Conservation (phyloP, 2,888 invertebrate genomes). For the Apodemia mormo region DNA sequence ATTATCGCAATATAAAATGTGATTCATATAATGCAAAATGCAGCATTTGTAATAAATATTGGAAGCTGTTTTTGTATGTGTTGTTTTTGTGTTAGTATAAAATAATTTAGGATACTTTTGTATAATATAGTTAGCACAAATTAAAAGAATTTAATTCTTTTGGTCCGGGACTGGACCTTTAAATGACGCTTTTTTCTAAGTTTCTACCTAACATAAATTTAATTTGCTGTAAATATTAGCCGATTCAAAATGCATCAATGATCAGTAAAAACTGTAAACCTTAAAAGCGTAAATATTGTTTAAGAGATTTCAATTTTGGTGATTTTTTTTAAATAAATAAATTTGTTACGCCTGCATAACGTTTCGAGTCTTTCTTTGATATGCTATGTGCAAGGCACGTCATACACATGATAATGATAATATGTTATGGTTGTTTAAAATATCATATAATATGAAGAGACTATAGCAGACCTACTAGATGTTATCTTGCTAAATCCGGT, state of each 20-base stretch:
- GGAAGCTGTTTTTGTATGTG: neutral
- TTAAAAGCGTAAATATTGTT: no score
- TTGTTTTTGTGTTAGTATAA: neutral
- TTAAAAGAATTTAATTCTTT: neutral
- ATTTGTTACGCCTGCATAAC: no score
- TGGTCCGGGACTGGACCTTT: neutral
- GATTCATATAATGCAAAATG: no score
- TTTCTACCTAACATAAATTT: no score
- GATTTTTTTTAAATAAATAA: no score
- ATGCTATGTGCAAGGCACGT: no score
- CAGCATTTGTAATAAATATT: neutral
- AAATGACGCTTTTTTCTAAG: neutral
- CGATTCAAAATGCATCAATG: no score
- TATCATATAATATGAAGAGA: neutral
- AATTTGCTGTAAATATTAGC: no score
- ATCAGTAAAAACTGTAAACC: neutral
- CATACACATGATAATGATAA: no score
- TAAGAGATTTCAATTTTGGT: no score
- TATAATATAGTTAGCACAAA: slow-evolving; percentile 12
- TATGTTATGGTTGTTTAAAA: neutral
- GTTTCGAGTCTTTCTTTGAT: no score
- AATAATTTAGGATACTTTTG: slow-evolving; percentile 7
- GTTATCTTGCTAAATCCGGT: neutral
- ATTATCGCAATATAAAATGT: no score
- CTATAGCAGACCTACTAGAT: neutral